Percentiles rank a stretch among this genome's conserved stretches.
Conservation (phyloP, 1,140 invertebrate species). For the Nephila pilipes region DNA sequence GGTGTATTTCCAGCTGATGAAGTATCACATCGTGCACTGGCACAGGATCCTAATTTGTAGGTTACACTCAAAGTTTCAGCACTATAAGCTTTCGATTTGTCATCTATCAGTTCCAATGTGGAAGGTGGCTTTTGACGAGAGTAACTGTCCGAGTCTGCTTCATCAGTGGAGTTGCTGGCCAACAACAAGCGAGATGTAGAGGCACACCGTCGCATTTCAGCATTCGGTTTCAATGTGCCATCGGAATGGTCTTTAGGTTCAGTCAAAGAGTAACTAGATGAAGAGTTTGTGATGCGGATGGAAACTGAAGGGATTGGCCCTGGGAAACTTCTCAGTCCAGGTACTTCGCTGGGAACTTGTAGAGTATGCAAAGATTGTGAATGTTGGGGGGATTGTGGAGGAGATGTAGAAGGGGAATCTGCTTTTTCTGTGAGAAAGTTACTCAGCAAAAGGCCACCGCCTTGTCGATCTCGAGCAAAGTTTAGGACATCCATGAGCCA, state of each 20-base stretch:
- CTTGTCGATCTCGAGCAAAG: slow-evolving; percentile 90
- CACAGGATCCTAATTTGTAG: slow-evolving; percentile 21
- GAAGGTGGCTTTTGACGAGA: not conserved
- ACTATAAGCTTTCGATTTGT: slow-evolving; percentile 45
- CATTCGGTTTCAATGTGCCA: not conserved
- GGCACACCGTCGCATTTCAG: slow-evolving; percentile 77
- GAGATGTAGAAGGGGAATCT: slow-evolving; percentile 65
- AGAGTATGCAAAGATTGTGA: slow-evolving; percentile 46
- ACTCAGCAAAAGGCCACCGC: slow-evolving; percentile 80
- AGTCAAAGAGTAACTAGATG: slow-evolving; percentile 63
- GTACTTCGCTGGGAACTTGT: slow-evolving; percentile 42
- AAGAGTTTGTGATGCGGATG: slow-evolving; percentile 59
- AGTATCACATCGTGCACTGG: not conserved
- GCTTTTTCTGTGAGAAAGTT: slow-evolving; percentile 76
- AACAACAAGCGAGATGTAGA: slow-evolving; percentile 75
- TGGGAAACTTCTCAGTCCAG: slow-evolving; percentile 29
- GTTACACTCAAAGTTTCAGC: slow-evolving; percentile 54
- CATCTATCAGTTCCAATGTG: not conserved
- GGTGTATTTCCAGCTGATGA: not conserved
- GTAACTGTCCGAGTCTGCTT: not conserved
- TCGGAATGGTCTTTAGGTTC: not conserved
- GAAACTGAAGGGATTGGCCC: not conserved
- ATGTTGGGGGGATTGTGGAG: slow-evolving; percentile 71
- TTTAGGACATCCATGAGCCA: slow-evolving; percentile 97
- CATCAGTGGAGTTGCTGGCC: not conserved